A percentile compares a stretch with the other conserved stretches of the same genome.
Evolutionary conservation across 2,888 invertebrate species (phyloP).

Genomic region (Altica lythri): DNA sequence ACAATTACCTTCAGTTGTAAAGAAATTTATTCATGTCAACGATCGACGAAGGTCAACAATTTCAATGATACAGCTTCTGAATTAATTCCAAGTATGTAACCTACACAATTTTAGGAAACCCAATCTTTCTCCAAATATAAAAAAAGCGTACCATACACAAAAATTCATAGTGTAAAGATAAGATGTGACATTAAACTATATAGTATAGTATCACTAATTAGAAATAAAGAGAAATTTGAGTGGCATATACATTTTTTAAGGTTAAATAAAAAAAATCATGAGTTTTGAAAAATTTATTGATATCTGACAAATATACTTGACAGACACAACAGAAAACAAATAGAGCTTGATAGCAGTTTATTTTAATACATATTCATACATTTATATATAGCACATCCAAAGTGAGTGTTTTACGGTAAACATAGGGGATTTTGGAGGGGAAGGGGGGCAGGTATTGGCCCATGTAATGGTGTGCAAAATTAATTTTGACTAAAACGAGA

Average conservation of each 20-base stretch:
- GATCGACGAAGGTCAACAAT: too few relatives aligned
- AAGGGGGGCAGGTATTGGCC: conserved; percentile 49
- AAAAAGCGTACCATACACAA: too few relatives aligned
- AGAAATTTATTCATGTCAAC: too few relatives aligned
- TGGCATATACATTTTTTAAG: background rate
- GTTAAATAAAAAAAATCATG: conserved; percentile 21
- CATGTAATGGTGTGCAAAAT: conserved; percentile 56
- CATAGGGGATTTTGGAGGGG: conserved; percentile 46
- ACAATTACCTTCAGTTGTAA: too few relatives aligned
- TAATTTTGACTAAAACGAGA: conserved; percentile 51
- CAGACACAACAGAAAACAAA: conserved; percentile 60
- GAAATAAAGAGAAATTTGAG: too few relatives aligned
- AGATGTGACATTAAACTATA: too few relatives aligned
- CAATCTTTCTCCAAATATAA: too few relatives aligned
- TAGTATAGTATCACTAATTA: too few relatives aligned
- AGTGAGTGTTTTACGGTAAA: conserved; percentile 58
- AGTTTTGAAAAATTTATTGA: conserved; percentile 59
- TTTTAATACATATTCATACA: conserved; percentile 61
- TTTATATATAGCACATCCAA: conserved; percentile 61
- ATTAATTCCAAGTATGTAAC: too few relatives aligned
- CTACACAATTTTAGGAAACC: too few relatives aligned
- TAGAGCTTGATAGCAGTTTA: conserved; percentile 60
- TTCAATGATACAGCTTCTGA: too few relatives aligned
- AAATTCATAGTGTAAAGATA: too few relatives aligned
- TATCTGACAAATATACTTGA: conserved; percentile 58